Percentiles rank a stretch among this genome's conserved stretches.
phyloP scores from a whole-genome alignment of 2,888 invertebrate genomes.

The Neocrepidodera transversa region DNA sequence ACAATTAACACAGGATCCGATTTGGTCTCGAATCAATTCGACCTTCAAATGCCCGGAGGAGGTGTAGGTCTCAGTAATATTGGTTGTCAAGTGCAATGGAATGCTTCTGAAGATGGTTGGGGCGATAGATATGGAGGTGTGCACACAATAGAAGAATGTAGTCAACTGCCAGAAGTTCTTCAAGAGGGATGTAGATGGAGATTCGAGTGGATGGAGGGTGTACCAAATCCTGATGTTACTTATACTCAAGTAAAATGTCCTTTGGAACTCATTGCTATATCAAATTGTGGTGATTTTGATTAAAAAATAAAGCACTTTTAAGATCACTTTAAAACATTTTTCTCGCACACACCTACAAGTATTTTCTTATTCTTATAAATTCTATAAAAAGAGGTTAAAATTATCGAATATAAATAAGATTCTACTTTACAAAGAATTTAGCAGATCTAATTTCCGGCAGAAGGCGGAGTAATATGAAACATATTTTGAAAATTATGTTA shows the following conservation, averaged over 20 bases:
- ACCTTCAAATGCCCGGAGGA: slow-evolving; percentile 43
- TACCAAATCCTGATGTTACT: slow-evolving; percentile 33
- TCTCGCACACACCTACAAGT: no score
- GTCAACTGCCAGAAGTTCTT: slow-evolving; percentile 31
- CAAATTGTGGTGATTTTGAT: slow-evolving; percentile 23
- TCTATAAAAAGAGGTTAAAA: no score
- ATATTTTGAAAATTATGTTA: no score
- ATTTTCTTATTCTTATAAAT: no score
- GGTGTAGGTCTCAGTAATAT: slow-evolving; percentile 39
- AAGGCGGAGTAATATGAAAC: no score
- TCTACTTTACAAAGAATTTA: no score
- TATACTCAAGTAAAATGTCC: slow-evolving; percentile 41
- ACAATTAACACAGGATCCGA: slow-evolving; percentile 40
- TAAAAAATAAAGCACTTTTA: not conserved
- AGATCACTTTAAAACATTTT: no score
- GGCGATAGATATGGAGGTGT: slow-evolving; percentile 40
- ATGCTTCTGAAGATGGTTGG: slow-evolving; percentile 38
- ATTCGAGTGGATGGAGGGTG: slow-evolving; percentile 39
- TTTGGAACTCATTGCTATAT: slow-evolving; percentile 27
- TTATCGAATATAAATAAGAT: no score
- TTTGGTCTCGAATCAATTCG: slow-evolving; percentile 40
- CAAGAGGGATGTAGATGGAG: slow-evolving; percentile 38
- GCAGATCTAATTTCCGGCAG: no score
- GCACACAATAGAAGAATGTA: slow-evolving; percentile 32
- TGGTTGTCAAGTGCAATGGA: slow-evolving; percentile 40